Conservation (phyloP, 2,113 vertebrate species). For the Dunckerocampus dactyliophorus region DNA sequence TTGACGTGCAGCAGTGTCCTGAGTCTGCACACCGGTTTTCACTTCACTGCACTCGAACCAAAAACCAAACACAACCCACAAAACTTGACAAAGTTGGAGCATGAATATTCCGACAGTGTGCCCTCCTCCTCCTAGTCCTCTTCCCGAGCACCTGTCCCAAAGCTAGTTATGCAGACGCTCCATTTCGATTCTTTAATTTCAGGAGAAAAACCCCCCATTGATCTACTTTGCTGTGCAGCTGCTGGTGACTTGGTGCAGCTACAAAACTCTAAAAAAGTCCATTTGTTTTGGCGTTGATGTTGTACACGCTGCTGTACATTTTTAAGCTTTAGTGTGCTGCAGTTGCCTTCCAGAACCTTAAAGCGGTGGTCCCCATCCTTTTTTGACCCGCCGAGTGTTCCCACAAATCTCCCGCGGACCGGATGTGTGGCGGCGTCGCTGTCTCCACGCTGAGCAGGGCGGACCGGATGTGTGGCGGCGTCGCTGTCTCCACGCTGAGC, state of each 20-base stretch:
- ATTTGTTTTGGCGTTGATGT: neutral
- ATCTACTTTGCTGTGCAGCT: neutral
- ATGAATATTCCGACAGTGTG: neutral
- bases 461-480: no score
- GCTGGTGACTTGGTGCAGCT: neutral
- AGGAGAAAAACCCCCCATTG: neutral
- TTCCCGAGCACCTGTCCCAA: neutral
- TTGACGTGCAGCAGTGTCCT: no score
- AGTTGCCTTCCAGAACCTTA: neutral
- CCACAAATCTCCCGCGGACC: no score
- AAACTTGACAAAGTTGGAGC: neutral
- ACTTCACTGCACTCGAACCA: no score
- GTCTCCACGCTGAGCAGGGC: no score
- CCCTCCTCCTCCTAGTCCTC: neutral
- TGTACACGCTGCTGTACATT: neutral
- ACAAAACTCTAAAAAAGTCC: neutral
- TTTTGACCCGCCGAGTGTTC: no score
- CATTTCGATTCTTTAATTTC: constrained; percentile 3
- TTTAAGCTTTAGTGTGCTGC: neutral
- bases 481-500: no score
- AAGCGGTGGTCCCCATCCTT: no score
- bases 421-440: no score
- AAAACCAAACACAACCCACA: neutral
- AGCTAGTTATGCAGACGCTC: neutral
- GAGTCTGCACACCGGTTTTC: no score